A percentile compares a stretch with the other conserved stretches of the same genome.
Evolutionary conservation across 2,888 invertebrate species (phyloP).

Genomic region (Acholoe squamosa): DNA sequence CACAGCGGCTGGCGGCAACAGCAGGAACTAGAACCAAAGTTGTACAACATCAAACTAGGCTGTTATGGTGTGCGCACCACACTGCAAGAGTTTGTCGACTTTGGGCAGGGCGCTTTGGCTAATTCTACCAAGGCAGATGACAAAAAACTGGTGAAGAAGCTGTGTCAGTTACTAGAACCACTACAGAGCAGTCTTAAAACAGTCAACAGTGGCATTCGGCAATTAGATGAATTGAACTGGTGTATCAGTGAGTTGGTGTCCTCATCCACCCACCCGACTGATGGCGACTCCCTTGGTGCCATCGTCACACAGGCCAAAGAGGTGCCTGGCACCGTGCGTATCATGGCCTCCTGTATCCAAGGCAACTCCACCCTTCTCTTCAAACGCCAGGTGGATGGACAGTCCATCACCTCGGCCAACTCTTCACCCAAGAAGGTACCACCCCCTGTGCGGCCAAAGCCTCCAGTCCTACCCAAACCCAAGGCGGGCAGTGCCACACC

Average conservation of each 20-base stretch:
- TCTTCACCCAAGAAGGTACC: conserved; percentile 63
- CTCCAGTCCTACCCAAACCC: conserved; percentile 58
- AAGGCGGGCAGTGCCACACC: background rate
- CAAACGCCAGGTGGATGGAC: conserved; percentile 43
- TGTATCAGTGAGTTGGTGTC: conserved; percentile 71
- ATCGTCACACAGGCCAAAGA: conserved; percentile 93
- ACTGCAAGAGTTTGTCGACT: conserved; percentile 93
- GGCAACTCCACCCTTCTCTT: conserved; percentile 82
- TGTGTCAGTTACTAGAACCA: conserved; percentile 77
- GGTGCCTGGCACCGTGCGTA: conserved; percentile 93
- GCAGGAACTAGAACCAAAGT: conserved; percentile 90
- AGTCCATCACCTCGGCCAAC: background rate
- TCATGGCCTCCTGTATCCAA: conserved; percentile 94
- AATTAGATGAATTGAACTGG: conserved; percentile 78
- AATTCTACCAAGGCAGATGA: conserved; percentile 88
- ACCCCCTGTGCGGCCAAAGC: conserved; percentile 61
- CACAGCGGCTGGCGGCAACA: conserved; percentile 90
- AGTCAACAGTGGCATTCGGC: conserved; percentile 73
- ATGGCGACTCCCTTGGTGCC: conserved; percentile 89
- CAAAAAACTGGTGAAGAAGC: conserved; percentile 77
- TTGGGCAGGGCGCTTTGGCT: conserved; percentile 93
- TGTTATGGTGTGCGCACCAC: conserved; percentile 91
- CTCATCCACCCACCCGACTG: conserved; percentile 81
- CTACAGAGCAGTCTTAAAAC: conserved; percentile 76
- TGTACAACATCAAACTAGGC: conserved; percentile 92